Percentiles rank a stretch among this genome's conserved stretches.
phyloP scores from a whole-genome alignment of 23 tunicate genomes.

The Diplosoma virens region DNA sequence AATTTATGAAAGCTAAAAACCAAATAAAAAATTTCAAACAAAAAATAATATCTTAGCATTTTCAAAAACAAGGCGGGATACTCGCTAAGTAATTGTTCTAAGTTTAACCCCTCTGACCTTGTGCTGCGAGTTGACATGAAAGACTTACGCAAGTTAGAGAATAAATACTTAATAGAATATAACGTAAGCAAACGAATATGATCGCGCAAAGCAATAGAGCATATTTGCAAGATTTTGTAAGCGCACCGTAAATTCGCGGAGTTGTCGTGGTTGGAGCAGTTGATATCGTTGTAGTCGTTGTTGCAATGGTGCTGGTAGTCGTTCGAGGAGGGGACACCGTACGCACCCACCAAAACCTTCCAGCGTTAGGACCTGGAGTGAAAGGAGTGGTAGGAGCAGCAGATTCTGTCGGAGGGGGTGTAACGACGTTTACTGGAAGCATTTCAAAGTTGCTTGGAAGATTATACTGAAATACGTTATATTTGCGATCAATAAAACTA shows the following conservation, averaged over 20 bases:
- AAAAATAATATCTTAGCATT: no score
- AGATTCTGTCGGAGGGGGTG: slow-evolving; percentile 37
- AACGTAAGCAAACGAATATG: no score
- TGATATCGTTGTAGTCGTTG: slow-evolving; percentile 14
- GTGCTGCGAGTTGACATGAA: no score
- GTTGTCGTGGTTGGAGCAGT: slow-evolving; percentile 18
- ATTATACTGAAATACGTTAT: slow-evolving; percentile 21
- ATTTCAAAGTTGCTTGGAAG: slow-evolving; percentile 53
- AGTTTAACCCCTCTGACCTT: no score
- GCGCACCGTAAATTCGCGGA: not conserved
- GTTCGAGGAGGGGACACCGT: slow-evolving; percentile 24
- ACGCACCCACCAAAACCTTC: slow-evolving; percentile 55
- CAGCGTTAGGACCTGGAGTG: slow-evolving; percentile 51
- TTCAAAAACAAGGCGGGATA: no score
- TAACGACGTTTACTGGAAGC: slow-evolving; percentile 39
- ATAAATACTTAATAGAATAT: no score
- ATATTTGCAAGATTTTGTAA: no score
- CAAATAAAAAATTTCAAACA: no score
- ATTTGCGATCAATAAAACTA: not conserved
- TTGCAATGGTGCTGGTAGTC: slow-evolving; percentile 12
- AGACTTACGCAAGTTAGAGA: no score
- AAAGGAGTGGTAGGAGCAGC: slow-evolving; percentile 38
- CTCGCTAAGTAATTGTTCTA: no score
- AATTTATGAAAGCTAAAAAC: no score
- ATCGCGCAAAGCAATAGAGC: no score